Evolutionary conservation across 2,113 vertebrate species (phyloP), one percentile per base, ranked within the genome.

Genomic region (Anser cygnoides): DNA sequence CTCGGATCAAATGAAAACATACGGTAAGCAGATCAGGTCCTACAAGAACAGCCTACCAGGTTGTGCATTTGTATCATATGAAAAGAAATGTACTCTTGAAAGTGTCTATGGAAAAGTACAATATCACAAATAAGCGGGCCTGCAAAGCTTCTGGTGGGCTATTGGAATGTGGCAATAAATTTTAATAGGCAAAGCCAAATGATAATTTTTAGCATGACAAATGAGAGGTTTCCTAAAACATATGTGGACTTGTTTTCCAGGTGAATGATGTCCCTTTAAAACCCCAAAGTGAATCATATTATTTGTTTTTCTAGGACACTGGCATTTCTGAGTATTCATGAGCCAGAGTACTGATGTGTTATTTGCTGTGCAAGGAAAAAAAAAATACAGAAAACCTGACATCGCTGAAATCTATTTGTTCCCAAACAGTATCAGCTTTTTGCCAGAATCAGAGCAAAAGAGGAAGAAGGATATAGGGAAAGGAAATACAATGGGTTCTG

Each of bases 71-170:
- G 35, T 70, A 54, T 31, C 8, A 73, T 43, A 16, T 11, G 21
- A 72, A 76, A 54, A 89, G 17, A 33, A 43, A 31, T 41, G 28
- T 1, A 0, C 8, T 71, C 41, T 6, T 14, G 28, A 1, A 5
- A 33, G 3, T 3, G 11, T 66, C 33, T n/a, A 2, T 13, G 39
- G 39, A 55, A 77, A 83, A 74, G 6, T 31, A 39, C 21, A 57
- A 11, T 19, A 23, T 29, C 1, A 1, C 20, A 44, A 46, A 33
- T 15, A 11, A 50, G 3, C 0, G 1, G 58, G 50, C 18, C 26
- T 62, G 23, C 52, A 55, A 84, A 70, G 12, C 11, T 83, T 83
- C 72, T 73, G 22, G 31, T 76, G 58, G 75, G 17, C 3, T 68
- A 76, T 88, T 70, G 18, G 41, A 74, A 66, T 2, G 3, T 19